Evolutionary conservation across 1,140 invertebrate genomes (phyloP), one percentile per base, ranked within the genome.

Genomic region (Apis dorsata): DNA sequence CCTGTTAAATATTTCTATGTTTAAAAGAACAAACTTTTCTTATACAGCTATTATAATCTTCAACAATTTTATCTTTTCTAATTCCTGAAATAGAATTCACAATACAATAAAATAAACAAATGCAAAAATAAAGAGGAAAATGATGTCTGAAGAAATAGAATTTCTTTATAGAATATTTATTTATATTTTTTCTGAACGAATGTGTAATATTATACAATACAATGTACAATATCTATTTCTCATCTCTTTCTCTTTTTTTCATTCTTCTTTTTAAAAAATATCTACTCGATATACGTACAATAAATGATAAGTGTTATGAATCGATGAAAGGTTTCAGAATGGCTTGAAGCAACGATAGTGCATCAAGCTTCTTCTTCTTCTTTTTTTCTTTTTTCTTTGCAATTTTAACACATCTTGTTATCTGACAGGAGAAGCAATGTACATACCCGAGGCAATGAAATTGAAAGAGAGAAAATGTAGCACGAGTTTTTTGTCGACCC

Each of bases 401-500:
- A 60, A 49, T 34, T 73, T 73, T 73, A 73, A 73, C 71, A 55
- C 28, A 44, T 73, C 71, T 60, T 59, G 55, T 73, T 73, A 73
- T 60, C 53, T 10, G 55, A 21, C 71, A 19, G 28, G 55, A n/a
- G 28, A 34, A 12, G 12, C 34, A 44, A 44, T 44, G 34, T 44
- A 73, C 71, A 60, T 10, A 24, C 71, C 55, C 19, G 24, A 15
- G 71, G 71, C 71, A 34, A 44, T 21, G n/a, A 73, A 60, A 60
- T 24, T 73, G 28, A 59, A 51, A 24, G 12, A 19, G 19, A 9
- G 19, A 34, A n/a, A 28, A 73, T 44, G 12, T 11, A 13, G 19
- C 12, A 0, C 44, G 34, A 44, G 34, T 44, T 44, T 21, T 24
- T 34, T 34, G 2, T 57, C 28, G 21, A 59, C 34, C 15, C 49